Percentiles rank a stretch among this genome's conserved stretches.
These are phyloP conservation scores for Villa cingulata DNA, from an alignment of 2,888 invertebrate genomes.

Conservation along the genomic window DNA sequence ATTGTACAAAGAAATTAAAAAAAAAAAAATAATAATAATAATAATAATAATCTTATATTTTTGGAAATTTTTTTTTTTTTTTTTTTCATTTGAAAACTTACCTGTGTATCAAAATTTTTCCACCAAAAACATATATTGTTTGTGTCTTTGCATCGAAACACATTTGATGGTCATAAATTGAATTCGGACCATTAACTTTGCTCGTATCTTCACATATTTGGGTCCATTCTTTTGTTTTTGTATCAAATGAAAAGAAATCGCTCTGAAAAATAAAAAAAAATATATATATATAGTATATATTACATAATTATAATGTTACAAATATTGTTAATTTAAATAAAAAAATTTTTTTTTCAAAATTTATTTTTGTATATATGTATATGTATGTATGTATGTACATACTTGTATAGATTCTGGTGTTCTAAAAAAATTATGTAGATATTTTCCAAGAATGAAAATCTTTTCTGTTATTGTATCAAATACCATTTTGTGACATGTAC, in stretches of 20 bases:
- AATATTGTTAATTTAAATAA: too few relatives aligned
- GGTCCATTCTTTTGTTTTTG: slow-evolving; percentile 55
- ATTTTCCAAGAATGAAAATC: slow-evolving; percentile 70
- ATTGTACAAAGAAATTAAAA: too few relatives aligned
- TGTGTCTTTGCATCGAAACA: slow-evolving; percentile 68
- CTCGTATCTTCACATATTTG: slow-evolving; percentile 68
- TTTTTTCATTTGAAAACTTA: slow-evolving; percentile 28
- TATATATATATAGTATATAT: too few relatives aligned
- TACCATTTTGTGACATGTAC: slow-evolving; percentile 86
- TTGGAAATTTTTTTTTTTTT: background rate
- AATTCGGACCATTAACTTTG: slow-evolving; percentile 64
- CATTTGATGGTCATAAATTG: slow-evolving; percentile 87
- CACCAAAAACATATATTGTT: slow-evolving; percentile 80
- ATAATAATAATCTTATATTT: too few relatives aligned
- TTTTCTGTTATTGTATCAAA: slow-evolving; percentile 62
- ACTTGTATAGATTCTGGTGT: slow-evolving; percentile 36
- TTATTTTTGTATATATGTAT: too few relatives aligned
- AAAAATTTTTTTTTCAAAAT: too few relatives aligned
- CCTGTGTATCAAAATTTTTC: slow-evolving; percentile 52
- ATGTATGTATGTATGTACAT: too few relatives aligned
- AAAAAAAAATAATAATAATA: too few relatives aligned
- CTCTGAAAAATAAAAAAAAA: slow-evolving; percentile 40
- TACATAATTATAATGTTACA: too few relatives aligned
- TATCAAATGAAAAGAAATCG: slow-evolving; percentile 73
- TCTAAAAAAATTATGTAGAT: slow-evolving; percentile 60